Conservation (phyloP, 2,797 vertebrate species). For the Pangasius mekongensis region DNA sequence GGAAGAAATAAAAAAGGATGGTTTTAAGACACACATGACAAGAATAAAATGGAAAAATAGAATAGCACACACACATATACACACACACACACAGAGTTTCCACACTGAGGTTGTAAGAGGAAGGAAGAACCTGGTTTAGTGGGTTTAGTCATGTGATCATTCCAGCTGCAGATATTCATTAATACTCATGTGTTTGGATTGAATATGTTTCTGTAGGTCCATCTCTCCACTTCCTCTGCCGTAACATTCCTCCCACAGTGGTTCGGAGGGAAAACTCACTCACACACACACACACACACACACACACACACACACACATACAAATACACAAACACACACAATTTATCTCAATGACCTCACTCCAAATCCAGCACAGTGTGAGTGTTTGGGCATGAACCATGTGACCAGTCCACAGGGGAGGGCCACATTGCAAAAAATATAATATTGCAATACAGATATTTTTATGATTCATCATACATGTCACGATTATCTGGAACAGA, state of each 20-base stretch:
- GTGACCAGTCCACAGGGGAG: not conserved
- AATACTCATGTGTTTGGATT: not conserved
- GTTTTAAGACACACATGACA: slow-evolving; percentile 37
- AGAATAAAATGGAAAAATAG: slow-evolving; percentile 45
- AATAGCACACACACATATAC: not conserved
- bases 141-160: slow-evolving; percentile 49
- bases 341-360: not conserved
- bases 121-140: slow-evolving; percentile 43
- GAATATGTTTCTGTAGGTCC: not conserved
- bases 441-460: not conserved
- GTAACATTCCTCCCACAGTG: not conserved
- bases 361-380: not conserved
- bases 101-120: slow-evolving; percentile 45
- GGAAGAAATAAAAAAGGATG: slow-evolving; percentile 11
- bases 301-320: not conserved
- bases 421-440: not conserved
- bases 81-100: slow-evolving; percentile 40
- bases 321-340: not conserved
- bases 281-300: not conserved
- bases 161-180: slow-evolving; percentile 4
- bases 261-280: not conserved
- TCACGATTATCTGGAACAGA: not conserved
- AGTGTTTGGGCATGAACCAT: not conserved
- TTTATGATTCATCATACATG: not conserved
- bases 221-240: slow-evolving; percentile 4